Evolutionary conservation across 2,888 invertebrate species (phyloP).

Genomic region (Cremastinae sp.): DNA sequence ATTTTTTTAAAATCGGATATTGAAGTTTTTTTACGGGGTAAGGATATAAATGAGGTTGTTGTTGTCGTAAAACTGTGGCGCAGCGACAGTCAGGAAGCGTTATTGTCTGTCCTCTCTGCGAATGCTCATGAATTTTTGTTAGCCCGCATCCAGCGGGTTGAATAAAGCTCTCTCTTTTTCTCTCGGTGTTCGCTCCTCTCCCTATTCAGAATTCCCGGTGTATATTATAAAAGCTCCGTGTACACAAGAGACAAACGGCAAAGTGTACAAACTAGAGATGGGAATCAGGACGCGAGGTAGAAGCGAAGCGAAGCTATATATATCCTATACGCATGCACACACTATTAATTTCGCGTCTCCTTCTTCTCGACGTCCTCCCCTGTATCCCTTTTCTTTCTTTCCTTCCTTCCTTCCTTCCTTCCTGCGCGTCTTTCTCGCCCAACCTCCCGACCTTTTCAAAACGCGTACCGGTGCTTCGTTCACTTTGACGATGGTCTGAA

Average conservation of each 20-base stretch:
- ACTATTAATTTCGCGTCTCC: slow-evolving; percentile 46
- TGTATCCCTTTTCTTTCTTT: slow-evolving; percentile 13
- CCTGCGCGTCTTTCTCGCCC: background rate
- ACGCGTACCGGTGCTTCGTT: slow-evolving; percentile 20
- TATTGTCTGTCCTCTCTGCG: slow-evolving; percentile 35
- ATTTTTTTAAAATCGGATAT: slow-evolving; percentile 6
- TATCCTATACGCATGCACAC: slow-evolving; percentile 51
- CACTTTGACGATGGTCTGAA: slow-evolving; percentile 31
- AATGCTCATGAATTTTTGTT: slow-evolving; percentile 52
- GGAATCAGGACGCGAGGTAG: slow-evolving; percentile 17
- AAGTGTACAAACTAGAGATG: slow-evolving; percentile 16
- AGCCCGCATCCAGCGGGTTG: slow-evolving; percentile 23
- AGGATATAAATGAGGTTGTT: background rate
- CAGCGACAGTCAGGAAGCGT: slow-evolving; percentile 25
- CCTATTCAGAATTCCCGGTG: slow-evolving; percentile 12
- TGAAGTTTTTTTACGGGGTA: background rate
- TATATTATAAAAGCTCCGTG: slow-evolving; percentile 1
- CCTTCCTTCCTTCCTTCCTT: slow-evolving; percentile 9
- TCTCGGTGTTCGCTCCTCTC: background rate
- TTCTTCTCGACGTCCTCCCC: background rate
- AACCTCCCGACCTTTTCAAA: slow-evolving; percentile 36
- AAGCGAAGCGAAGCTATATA: slow-evolving; percentile 39
- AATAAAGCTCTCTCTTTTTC: slow-evolving; percentile 34
- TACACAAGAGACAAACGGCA: slow-evolving; percentile 3
- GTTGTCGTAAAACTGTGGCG: slow-evolving; percentile 16